Percentiles rank a stretch among this genome's conserved stretches.
Conservation (phyloP, 64 coral and sea anemone species). For the Actinia equina region DNA sequence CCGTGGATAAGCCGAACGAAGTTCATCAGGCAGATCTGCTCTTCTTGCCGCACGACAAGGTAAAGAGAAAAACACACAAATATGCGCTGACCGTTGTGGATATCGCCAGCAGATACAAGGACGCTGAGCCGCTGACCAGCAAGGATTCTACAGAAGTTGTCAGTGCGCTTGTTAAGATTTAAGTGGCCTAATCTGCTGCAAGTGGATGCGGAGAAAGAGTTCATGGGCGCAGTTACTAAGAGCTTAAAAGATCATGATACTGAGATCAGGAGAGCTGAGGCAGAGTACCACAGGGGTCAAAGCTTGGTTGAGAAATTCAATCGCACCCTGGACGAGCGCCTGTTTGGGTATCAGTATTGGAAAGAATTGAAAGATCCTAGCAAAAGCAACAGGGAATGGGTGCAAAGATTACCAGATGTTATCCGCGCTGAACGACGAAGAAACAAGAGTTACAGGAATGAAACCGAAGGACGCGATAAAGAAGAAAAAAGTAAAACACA, state of each 20-base stretch:
- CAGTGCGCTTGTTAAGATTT: not conserved
- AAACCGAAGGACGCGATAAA: conserved; percentile 37
- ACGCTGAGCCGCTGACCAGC: not conserved
- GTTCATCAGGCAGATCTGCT: conserved; percentile 21
- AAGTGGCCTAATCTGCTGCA: conserved; percentile 17
- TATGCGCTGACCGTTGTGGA: conserved; percentile 6
- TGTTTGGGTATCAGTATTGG: not conserved
- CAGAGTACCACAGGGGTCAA: too few relatives aligned
- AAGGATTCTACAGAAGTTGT: conserved; percentile 13
- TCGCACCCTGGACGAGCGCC: too few relatives aligned
- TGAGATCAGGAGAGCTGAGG: not conserved
- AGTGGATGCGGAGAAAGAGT: conserved; percentile 42
- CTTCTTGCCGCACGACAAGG: too few relatives aligned
- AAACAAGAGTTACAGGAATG: conserved; percentile 37
- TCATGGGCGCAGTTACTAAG: conserved; percentile 24
- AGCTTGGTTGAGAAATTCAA: too few relatives aligned
- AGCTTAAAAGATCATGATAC: not conserved
- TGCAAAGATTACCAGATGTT: conserved; percentile 44
- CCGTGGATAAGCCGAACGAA: not conserved
- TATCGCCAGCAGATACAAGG: conserved; percentile 13
- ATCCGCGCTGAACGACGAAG: conserved; percentile 26
- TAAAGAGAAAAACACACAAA: not conserved
- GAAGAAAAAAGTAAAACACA: conserved; percentile 4
- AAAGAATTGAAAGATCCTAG: not conserved
- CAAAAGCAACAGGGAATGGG: conserved; percentile 36